Base-by-base conservation (phyloP, 2,888 invertebrate species). In the Ephialtes manifestator region DNA sequence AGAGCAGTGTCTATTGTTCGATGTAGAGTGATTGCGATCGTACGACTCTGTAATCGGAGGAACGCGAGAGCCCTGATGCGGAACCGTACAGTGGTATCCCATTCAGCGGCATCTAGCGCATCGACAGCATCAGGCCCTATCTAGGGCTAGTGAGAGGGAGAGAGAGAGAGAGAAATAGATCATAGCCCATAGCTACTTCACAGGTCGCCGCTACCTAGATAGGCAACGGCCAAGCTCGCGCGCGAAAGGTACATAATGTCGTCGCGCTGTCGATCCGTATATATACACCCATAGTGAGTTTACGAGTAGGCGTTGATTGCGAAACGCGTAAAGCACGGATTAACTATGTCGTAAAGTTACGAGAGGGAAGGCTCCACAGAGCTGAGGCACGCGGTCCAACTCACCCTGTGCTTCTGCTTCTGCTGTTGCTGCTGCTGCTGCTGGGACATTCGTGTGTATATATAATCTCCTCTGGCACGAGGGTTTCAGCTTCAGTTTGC, bases 241-340 rank as follows among this genome's bases (percentile, higher is more conserved):
- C 72, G 53, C 74, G 72, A 70, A 60, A 74, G 75, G 60, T 71
- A 67, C 58, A 48, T 82, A 78, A 81, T 80, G 78, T 82, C 76
- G 70, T 65, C 55, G 53, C 46, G 65, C 70, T 71, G 70, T 74
- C 81, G 82, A 83, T 84, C 53, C 82, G 83, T 82, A 76, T 71
- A 60, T 55, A 18, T 18, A 13, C n/a, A 35, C 24, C 63, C n/a
- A 55, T 39, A 63, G 51, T 55, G 79, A 60, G 63, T 88, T 88
- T 87, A 88, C 87, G 87, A 86, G 78, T 53, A 84, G 85, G 87
- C 82, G 84, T 87, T 87, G 86, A 88, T 87, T 84, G 89, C 83
- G 86, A 83, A 89, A 84, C 87, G 85, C 86, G 88, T 88, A 87
- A 89, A 88, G 84, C 85, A 85, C 86, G 87, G 87, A 88, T 89